These are phyloP conservation scores for Euproctis similis DNA, from an alignment of 2,888 invertebrate species.

Conservation along the genomic window DNA sequence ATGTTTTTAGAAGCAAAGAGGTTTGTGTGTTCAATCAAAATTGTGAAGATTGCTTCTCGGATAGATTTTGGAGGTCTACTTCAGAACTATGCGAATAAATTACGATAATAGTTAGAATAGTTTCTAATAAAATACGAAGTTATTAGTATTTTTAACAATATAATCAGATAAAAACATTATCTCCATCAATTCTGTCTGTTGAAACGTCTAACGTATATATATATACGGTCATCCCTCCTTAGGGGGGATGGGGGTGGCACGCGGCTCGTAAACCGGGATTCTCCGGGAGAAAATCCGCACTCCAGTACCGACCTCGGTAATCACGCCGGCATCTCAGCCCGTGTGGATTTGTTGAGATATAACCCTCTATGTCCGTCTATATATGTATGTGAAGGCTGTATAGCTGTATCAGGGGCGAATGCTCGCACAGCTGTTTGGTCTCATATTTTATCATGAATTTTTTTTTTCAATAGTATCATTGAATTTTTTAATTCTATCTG, in stretches of 20 bases:
- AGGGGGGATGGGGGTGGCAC: constrained; percentile 30
- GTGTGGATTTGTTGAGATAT: constrained; percentile 52
- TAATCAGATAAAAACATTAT: constrained; percentile 24
- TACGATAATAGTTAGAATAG: too few relatives aligned
- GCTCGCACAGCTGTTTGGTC: constrained; percentile 7
- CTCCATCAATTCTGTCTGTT: constrained; percentile 33
- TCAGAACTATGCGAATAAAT: too few relatives aligned
- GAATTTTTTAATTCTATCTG: too few relatives aligned
- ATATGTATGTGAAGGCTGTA: constrained; percentile 23
- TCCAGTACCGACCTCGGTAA: constrained; percentile 61
- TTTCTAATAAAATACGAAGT: too few relatives aligned
- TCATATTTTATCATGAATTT: constrained; percentile 2
- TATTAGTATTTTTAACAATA: too few relatives aligned
- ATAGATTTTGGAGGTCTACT: constrained; percentile 23
- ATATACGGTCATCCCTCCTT: constrained; percentile 36
- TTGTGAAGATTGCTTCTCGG: constrained; percentile 28
- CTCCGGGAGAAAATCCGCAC: constrained; percentile 62
- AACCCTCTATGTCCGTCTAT: constrained; percentile 21
- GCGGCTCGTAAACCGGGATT: constrained; percentile 66
- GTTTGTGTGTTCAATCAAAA: constrained; percentile 52
- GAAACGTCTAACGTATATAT: constrained; percentile 28
- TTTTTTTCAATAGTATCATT: too few relatives aligned
- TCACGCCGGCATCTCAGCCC: constrained; percentile 45
- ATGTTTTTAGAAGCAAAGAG: constrained; percentile 38
- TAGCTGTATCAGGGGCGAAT: constrained; percentile 10